Conservation (phyloP, 2,888 invertebrate species). For the Clitarchus hookeri region DNA sequence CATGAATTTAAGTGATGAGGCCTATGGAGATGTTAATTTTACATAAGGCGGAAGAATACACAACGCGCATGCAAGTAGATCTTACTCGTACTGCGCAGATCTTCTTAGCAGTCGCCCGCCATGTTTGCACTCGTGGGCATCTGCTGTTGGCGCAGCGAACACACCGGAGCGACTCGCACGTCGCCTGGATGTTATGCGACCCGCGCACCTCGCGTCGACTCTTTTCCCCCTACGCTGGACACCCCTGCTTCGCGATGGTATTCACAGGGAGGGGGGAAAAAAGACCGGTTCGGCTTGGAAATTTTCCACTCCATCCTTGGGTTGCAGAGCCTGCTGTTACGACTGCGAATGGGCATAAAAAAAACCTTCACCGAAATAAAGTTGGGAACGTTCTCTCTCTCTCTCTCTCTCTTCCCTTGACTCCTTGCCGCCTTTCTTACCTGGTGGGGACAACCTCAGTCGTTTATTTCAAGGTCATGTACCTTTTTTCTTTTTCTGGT, state of each 20-base stretch:
- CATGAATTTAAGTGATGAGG: too few species aligned
- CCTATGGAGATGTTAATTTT: too few species aligned
- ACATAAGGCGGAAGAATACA: too few species aligned
- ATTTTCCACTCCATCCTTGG: conserved; percentile 14
- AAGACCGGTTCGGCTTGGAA: neutral
- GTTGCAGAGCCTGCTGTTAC: neutral
- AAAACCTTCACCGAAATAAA: conserved; percentile 14
- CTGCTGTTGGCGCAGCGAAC: too few species aligned
- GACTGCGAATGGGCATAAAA: neutral
- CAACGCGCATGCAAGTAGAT: too few species aligned
- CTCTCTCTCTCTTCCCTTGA: neutral
- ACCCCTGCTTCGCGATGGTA: neutral
- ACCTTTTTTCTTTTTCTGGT: neutral
- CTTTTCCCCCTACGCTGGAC: neutral
- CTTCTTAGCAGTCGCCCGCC: too few species aligned
- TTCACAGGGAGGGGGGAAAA: neutral
- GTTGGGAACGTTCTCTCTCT: neutral
- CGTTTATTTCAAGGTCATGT: neutral
- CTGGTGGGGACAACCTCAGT: neutral
- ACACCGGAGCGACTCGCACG: neutral
- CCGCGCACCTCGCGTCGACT: neutral
- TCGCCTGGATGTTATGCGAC: neutral
- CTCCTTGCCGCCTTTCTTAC: neutral
- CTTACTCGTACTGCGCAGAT: too few species aligned
- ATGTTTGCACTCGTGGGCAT: too few species aligned